A percentile compares a stretch with the other conserved stretches of the same genome.
Evolutionary conservation across 1,140 invertebrate species (phyloP).

Genomic region (Drosophila micromelanica): DNA sequence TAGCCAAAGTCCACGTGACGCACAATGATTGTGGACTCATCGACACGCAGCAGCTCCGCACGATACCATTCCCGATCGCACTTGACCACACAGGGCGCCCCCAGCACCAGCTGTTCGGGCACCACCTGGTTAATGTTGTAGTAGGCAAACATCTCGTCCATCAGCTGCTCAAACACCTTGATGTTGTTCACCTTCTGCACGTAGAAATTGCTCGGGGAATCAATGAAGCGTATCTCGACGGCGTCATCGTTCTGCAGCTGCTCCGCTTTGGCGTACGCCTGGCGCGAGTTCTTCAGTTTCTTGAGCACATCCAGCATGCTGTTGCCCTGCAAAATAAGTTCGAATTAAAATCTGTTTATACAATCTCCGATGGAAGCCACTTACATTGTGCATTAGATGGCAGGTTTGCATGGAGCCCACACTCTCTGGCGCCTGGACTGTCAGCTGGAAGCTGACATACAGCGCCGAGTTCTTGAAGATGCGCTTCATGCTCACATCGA

Average conservation of each 20-base stretch:
- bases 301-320: slow-evolving; percentile 84
- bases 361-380: slow-evolving; percentile 45
- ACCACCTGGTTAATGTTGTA: slow-evolving; percentile 83
- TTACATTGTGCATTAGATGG: slow-evolving; percentile 85
- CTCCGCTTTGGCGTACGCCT: slow-evolving; percentile 85
- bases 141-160: slow-evolving; percentile 82
- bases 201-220: slow-evolving; percentile 89
- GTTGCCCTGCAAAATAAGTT: slow-evolving; percentile 69
- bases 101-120: slow-evolving; percentile 85
- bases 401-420: slow-evolving; percentile 90
- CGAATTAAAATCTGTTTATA: too few species aligned
- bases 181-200: slow-evolving; percentile 88
- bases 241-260: slow-evolving; percentile 85
- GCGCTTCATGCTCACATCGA: slow-evolving; percentile 87
- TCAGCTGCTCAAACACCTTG: slow-evolving; percentile 85
- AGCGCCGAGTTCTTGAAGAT: slow-evolving; percentile 88
- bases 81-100: slow-evolving; percentile 89
- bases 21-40: slow-evolving; percentile 70
- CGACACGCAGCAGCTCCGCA: slow-evolving; percentile 86
- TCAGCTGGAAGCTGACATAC: slow-evolving; percentile 87
- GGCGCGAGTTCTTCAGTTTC: slow-evolving; percentile 84
- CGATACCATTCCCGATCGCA: slow-evolving; percentile 92
- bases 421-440: slow-evolving; percentile 88
- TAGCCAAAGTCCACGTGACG: slow-evolving; percentile 91
- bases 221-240: slow-evolving; percentile 89